Base-by-base conservation (phyloP, 1,140 invertebrate species). In the Lordiphosa stackelbergi region DNA sequence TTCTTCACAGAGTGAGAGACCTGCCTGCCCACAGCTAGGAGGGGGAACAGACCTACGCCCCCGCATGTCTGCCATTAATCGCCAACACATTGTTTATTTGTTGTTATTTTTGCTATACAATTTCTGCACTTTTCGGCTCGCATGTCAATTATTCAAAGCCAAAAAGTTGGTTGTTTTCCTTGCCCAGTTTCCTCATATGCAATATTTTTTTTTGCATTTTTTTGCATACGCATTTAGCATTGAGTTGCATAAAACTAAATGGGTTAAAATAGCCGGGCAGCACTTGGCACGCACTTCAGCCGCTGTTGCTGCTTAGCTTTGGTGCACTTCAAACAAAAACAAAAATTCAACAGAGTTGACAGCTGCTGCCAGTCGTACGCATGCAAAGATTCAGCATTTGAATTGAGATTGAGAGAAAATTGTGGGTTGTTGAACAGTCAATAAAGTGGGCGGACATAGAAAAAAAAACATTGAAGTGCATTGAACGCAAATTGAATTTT, bases 91-190 rank as follows among this genome's bases (percentile, higher is more conserved):
- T 41, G 53, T 63, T 68, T 54, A 52, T 51, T 58, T 63, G 34
- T 56, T 53, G 28, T 42, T 19, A 43, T 42, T 19, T 28, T 28
- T 47, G 43, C 34, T 46, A 28, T 35, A 49, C 63, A 53, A 59
- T 69, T 62, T 62, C 34, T 52, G 51, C 51, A 74, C 41, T 73
- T 69, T 71, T 68, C 34, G 51, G 47, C 37, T 22, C 31, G 19
- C 53, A 51, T 75, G 71, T 69, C 73, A 72, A 77, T 77, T 77
- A 77, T 77, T 78, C 59, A 78, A 62, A 37, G 35, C 31, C 48
- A 41, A 37, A 22, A 13, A 11, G 35, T 37, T 47, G 57, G n/a
- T 51, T 45, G 36, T 53, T 51, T 73, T 53, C 35, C 41, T 41
- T 68, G 53, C 54, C 47, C 42, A 56, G 66, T 71, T 75, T 74